Conservation (phyloP, 2,797 vertebrate species). For the Halcyon badia region DNA sequence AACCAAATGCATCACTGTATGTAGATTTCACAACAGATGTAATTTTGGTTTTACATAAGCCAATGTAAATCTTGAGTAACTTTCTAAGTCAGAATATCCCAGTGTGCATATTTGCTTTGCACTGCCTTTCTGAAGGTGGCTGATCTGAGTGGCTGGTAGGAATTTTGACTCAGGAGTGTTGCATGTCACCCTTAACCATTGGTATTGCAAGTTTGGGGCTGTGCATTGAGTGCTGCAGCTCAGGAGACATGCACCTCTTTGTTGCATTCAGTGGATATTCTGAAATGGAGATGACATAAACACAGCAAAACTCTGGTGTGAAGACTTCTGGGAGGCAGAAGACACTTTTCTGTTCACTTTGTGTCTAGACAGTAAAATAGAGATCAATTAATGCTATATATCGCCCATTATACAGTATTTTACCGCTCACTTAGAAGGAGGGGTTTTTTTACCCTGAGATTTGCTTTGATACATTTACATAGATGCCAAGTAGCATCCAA, state of each 20-base stretch:
- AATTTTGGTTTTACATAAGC: not conserved
- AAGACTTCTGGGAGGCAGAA: not conserved
- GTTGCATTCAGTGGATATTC: slow-evolving; percentile 61
- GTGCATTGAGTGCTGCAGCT: slow-evolving; percentile 65
- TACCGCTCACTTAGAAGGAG: not conserved
- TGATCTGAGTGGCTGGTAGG: not conserved
- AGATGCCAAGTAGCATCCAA: not conserved
- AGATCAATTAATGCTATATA: not conserved
- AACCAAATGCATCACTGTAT: slow-evolving; percentile 53
- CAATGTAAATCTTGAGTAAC: not conserved
- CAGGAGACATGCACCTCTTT: slow-evolving; percentile 44
- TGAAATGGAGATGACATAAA: not conserved
- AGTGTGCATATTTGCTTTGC: slow-evolving; percentile 41
- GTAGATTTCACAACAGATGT: slow-evolving; percentile 36
- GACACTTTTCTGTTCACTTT: not conserved
- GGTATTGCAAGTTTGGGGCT: slow-evolving; percentile 1
- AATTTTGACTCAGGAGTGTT: slow-evolving; percentile 21
- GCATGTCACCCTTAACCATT: not conserved
- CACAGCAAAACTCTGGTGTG: not conserved
- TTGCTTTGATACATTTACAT: not conserved
- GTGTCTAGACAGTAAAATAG: not conserved
- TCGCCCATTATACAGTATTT: not conserved
- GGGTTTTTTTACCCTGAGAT: not conserved
- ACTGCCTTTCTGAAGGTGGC: slow-evolving; percentile 50
- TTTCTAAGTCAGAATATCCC: not conserved